Evolutionary conservation across 2,113 vertebrate species (phyloP).

Genomic region (Sclerurus mexicanus): DNA sequence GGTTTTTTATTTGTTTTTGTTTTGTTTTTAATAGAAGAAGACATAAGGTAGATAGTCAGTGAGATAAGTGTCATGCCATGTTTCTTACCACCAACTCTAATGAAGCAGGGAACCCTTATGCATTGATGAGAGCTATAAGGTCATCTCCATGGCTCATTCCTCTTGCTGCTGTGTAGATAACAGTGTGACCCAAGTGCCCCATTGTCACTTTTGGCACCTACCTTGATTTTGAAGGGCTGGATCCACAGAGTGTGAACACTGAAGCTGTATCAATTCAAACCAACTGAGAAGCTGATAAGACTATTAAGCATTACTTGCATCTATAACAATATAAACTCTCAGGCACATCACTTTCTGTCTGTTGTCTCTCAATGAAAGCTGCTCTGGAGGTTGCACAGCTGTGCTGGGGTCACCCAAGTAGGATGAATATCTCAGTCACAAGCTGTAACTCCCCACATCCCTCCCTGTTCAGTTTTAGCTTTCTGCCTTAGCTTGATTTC

Average conservation of each 20-base stretch:
- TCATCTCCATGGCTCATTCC: rapidly evolving
- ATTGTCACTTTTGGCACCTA: neutral
- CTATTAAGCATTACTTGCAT: too few species aligned
- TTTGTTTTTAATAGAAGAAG: neutral
- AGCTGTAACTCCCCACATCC: neutral
- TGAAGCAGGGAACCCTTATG: neutral
- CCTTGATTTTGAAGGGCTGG: neutral
- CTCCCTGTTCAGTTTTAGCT: neutral
- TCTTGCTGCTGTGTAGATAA: neutral
- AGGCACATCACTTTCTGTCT: neutral
- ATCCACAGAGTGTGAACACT: neutral
- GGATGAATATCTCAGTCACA: neutral
- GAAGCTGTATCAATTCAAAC: neutral
- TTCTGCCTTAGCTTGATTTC: neutral
- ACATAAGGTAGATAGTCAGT: neutral
- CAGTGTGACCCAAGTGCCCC: neutral
- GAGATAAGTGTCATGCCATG: neutral
- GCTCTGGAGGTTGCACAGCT: too few species aligned
- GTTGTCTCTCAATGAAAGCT: too few species aligned
- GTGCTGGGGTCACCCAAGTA: neutral
- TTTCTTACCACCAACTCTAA: neutral
- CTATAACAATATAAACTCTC: rapidly evolving
- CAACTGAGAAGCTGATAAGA: neutral
- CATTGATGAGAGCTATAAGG: neutral
- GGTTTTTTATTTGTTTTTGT: neutral